These are phyloP conservation scores for Aricia artaxerxes DNA, from an alignment of 2,888 invertebrate genomes.

Conservation along the genomic window DNA sequence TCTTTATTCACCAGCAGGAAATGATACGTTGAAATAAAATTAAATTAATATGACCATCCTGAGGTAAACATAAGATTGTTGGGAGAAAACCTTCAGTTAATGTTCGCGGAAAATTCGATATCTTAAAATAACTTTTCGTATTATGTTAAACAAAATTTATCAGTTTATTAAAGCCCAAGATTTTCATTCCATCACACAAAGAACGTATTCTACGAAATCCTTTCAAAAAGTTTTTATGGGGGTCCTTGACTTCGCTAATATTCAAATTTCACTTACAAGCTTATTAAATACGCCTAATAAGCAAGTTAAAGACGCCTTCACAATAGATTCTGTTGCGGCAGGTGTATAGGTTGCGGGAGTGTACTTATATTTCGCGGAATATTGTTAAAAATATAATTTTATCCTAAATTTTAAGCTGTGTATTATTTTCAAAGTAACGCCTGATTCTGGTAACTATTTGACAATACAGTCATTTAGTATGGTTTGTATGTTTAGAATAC, in stretches of 20 bases:
- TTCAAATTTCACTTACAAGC: not conserved
- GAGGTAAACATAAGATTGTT: not conserved
- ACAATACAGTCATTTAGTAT: too few relatives aligned
- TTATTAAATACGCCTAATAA: slow-evolving; percentile 11
- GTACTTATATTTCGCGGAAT: too few relatives aligned
- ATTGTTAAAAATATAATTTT: too few relatives aligned
- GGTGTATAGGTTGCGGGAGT: not conserved
- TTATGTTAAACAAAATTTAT: not conserved
- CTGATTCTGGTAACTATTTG: too few relatives aligned
- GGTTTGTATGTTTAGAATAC: too few relatives aligned
- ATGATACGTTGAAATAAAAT: not conserved
- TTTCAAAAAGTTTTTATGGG: not conserved
- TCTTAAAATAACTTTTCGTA: slow-evolving; percentile 11
- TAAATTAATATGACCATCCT: not conserved
- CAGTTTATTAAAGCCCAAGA: not conserved
- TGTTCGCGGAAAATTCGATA: not conserved
- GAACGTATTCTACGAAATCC: not conserved
- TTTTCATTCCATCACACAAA: not conserved
- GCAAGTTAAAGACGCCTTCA: not conserved
- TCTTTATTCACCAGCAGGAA: not conserved
- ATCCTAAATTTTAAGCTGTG: too few relatives aligned
- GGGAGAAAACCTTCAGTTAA: not conserved
- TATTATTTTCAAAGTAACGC: too few relatives aligned
- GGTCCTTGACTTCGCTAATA: not conserved
- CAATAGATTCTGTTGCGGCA: not conserved